Evolutionary conservation across 2,888 invertebrate species (phyloP).

Genomic region (Philonicus albiceps): DNA sequence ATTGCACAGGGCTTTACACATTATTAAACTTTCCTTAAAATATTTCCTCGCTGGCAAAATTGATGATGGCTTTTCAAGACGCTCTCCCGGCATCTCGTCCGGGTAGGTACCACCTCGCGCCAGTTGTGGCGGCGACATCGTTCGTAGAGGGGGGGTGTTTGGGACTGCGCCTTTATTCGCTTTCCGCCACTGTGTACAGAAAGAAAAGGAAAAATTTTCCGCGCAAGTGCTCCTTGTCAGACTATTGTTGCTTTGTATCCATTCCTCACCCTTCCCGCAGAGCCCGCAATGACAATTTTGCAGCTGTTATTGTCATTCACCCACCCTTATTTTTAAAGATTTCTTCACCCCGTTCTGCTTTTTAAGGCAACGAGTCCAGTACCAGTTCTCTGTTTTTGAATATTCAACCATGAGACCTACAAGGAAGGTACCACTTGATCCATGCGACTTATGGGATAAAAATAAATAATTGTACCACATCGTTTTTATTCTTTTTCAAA

Average conservation of each 20-base stretch:
- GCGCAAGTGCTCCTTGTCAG: conserved; percentile 39
- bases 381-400: neutral
- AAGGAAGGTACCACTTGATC: neutral
- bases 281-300: neutral
- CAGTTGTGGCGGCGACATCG: neutral
- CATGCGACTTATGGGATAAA: neutral
- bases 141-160: neutral
- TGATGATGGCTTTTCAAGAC: conserved; percentile 45
- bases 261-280: neutral
- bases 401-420: neutral
- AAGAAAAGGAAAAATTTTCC: conserved; percentile 33
- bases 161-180: conserved; percentile 31
- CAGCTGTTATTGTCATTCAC: neutral
- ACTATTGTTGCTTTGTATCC: conserved; percentile 25
- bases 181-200: neutral
- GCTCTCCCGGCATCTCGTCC: neutral
- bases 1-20: conserved; percentile 48
- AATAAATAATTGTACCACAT: neutral
- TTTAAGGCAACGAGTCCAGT: neutral
- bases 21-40: conserved; percentile 48
- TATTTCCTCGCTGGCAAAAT: conserved; percentile 46
- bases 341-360: neutral
- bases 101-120: neutral
- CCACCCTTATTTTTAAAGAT: neutral
- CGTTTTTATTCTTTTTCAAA: neutral